Evolutionary conservation across 2,797 vertebrate species (phyloP).

Genomic region (Chaetophractus vellerosus): DNA sequence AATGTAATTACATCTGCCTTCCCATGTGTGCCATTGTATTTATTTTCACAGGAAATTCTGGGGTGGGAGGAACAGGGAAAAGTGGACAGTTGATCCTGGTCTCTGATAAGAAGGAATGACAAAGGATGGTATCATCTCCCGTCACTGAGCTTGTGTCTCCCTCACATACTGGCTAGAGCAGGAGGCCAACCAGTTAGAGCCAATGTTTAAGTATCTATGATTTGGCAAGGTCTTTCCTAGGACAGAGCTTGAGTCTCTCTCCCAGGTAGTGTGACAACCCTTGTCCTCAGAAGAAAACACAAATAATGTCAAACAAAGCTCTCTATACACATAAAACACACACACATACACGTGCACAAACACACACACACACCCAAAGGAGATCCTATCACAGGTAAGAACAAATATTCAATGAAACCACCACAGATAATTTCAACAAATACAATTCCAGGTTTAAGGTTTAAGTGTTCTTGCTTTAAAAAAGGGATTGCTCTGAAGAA

Average conservation of each 20-base stretch:
- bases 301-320: constrained; percentile 74
- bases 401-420: neutral
- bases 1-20: neutral
- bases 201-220: neutral
- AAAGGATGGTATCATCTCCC: neutral
- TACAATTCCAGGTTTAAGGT: neutral
- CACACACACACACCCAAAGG: neutral
- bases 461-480: neutral
- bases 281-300: constrained; percentile 58
- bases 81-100: neutral
- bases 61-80: neutral
- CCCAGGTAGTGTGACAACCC: neutral
- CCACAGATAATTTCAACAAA: constrained; percentile 11
- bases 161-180: neutral
- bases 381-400: neutral
- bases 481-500: neutral
- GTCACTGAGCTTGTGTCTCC: neutral
- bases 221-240: neutral
- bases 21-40: neutral
- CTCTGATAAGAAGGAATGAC: neutral
- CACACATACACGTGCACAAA: no score
- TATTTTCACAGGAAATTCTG: neutral
- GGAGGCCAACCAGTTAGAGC: neutral
- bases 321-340: constrained; percentile 6
- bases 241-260: neutral